Conservation (phyloP, 1,140 invertebrate species). For the Myzus persicae region DNA sequence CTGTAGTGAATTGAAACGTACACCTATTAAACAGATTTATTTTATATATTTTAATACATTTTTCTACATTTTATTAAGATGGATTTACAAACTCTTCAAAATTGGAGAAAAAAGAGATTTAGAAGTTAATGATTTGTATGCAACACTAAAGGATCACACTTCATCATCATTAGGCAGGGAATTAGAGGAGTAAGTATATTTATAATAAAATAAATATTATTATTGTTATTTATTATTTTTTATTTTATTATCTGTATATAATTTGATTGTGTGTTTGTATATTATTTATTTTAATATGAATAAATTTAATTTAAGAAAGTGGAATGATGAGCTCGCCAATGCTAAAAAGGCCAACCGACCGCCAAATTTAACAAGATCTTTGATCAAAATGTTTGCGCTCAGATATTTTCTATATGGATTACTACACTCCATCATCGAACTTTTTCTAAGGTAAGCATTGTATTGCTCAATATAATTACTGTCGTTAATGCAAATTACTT, state of each 20-base stretch:
- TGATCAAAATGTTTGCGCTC: conserved; percentile 68
- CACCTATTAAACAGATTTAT: not conserved
- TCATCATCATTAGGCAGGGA: conserved; percentile 69
- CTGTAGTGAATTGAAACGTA: not conserved
- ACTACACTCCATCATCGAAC: conserved; percentile 67
- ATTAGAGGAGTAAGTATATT: conserved; percentile 64
- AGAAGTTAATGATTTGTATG: conserved; percentile 74
- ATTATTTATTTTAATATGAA: not conserved
- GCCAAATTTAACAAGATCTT: conserved; percentile 68
- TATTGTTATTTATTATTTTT: not conserved
- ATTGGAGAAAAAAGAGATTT: conserved; percentile 74
- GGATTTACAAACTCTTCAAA: conserved; percentile 74
- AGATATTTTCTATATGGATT: conserved; percentile 67
- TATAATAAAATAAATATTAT: not conserved
- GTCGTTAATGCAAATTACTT: not conserved
- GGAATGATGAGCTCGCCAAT: conserved; percentile 62
- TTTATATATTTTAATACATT: not conserved
- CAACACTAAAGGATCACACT: conserved; percentile 72
- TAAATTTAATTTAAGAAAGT: conserved; percentile 59
- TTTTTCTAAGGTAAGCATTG: conserved; percentile 64
- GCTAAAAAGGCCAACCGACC: conserved; percentile 62
- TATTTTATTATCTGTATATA: not conserved
- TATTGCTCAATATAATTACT: not conserved
- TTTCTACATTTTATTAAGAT: conserved; percentile 66
- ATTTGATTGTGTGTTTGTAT: not conserved